Evolutionary conservation across 2,797 vertebrate genomes (phyloP), one percentile per base, ranked within the genome.

Genomic region (Pipistrellus pygmaeus): DNA sequence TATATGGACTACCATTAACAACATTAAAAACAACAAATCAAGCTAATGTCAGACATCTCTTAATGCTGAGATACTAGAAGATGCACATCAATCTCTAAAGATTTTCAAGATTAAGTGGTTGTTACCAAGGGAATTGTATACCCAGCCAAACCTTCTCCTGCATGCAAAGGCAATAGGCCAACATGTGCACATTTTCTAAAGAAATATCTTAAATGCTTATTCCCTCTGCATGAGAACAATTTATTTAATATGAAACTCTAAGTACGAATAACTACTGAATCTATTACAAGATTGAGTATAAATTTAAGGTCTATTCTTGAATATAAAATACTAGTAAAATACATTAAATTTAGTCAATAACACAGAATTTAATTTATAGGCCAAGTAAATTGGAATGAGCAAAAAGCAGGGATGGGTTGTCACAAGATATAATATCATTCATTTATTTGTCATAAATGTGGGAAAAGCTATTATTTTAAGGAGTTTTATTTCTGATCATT

Each of bases 241-340:
- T 95, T 11, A 75, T 32, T 77, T 76, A 82, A 69, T 71, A 53
- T 46, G 76, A 87, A 76, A 46, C 5, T 77, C 85, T 68, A 89
- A 72, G 8, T 66, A 27, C 55, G 75, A 88, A 55, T 83, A 78
- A 76, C 38, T 46, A 8, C 51, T 57, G 25, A 82, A 60, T 20
- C 41, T 32, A 53, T 53, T 88, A 71, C 1, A 68, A 90, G 62
- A 69, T 4, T 72, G 30, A 93, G 23, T 55, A 84, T 78, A 66
- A 85, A 85, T 75, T 88, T 55, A 82, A 81, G 55, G 12, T 81
- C 23, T 89, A 64, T 53, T 72, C 51, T 93, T 55, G 21, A 84
- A 85, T 85, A 13, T 76, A 88, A 75, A 68, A 4, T 76, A 83
- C 30, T 17, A 20, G 6, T 89, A 72, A 82, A 83, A 69, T 83